Conservation (phyloP, 64 coral and sea anemone genomes). For the Acropora yongei region DNA sequence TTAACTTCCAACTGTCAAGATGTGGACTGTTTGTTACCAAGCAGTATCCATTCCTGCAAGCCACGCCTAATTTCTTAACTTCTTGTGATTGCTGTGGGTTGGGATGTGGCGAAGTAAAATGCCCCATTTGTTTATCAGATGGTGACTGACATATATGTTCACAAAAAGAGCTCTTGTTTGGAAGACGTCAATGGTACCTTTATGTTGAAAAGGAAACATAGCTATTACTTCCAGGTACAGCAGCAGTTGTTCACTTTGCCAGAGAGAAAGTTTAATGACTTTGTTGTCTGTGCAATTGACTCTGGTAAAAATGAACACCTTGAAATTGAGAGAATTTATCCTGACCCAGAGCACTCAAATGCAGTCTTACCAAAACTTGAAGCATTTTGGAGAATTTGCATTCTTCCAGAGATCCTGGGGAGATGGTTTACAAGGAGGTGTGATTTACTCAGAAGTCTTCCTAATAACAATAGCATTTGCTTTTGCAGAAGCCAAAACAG, state of each 20-base stretch:
- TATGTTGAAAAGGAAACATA: conserved; percentile 20
- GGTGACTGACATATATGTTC: conserved; percentile 29
- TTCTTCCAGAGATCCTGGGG: conserved; percentile 50
- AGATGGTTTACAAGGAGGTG: neutral
- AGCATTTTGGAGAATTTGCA: conserved; percentile 46
- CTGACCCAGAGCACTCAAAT: neutral
- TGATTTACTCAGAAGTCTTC: neutral
- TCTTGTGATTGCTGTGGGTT: too few species aligned
- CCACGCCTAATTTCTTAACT: too few species aligned
- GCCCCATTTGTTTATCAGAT: neutral
- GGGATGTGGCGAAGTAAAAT: too few species aligned
- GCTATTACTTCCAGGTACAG: conserved; percentile 11
- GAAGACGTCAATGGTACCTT: conserved; percentile 50
- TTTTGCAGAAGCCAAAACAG: conserved; percentile 2
- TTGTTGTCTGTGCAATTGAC: too few species aligned
- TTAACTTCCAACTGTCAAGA: conserved; percentile 21
- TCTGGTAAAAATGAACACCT: neutral
- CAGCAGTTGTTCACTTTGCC: too few species aligned
- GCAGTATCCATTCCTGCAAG: neutral
- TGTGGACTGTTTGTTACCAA: conserved; percentile 47
- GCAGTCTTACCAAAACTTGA: conserved; percentile 34
- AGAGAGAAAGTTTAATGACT: too few species aligned
- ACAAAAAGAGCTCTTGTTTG: conserved; percentile 31
- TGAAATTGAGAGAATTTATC: conserved; percentile 22
- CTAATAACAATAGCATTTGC: too few species aligned